phyloP scores from a whole-genome alignment of 2,797 vertebrate species.

The Rhabdomys pumilio region DNA sequence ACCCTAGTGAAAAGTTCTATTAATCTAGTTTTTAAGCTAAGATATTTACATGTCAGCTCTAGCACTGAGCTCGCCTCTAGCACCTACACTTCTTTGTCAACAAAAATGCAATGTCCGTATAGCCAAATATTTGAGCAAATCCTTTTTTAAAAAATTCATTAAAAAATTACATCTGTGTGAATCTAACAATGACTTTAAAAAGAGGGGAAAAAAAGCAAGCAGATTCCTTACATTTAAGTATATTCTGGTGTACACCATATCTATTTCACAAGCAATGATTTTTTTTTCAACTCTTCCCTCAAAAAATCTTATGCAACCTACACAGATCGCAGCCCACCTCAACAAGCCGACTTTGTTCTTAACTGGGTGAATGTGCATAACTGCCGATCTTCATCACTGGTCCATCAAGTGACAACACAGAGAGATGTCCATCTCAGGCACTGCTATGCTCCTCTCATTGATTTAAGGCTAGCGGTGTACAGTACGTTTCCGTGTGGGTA shows the following conservation, averaged over 20 bases:
- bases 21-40: constrained; percentile 7
- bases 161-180: constrained; percentile 35
- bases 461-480: constrained; percentile 26
- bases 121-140: constrained; percentile 20
- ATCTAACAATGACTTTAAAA: neutral
- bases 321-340: neutral
- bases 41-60: neutral
- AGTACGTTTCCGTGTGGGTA: constrained; percentile 4
- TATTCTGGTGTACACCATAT: constrained; percentile 7
- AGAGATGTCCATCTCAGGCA: neutral
- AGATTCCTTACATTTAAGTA: constrained; percentile 16
- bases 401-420: neutral
- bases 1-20: neutral
- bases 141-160: neutral
- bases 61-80: neutral
- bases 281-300: constrained; percentile 36
- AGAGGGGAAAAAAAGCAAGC: neutral
- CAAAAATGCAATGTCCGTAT: neutral
- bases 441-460: neutral
- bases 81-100: constrained; percentile 27
- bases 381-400: neutral
- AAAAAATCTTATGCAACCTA: constrained; percentile 20
- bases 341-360: neutral
- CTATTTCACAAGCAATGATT: neutral
- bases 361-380: neutral